Conservation (phyloP, 1,140 invertebrate species). For the Drosophila azteca region DNA sequence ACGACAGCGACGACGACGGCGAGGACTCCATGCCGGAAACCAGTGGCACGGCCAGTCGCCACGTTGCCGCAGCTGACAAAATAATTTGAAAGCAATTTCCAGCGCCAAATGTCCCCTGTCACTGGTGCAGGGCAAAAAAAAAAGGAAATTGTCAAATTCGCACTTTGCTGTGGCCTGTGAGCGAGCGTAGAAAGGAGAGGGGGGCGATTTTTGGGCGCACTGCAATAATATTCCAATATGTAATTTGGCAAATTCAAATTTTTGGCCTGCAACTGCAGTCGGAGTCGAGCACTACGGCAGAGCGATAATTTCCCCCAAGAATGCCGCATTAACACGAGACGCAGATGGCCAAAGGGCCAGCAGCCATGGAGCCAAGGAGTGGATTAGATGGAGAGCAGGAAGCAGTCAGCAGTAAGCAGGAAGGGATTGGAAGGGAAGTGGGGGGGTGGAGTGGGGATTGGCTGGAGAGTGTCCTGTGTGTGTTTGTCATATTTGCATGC, state of each 20-base stretch:
- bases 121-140: conserved; percentile 10
- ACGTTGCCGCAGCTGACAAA: conserved; percentile 72
- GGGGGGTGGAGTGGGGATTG: conserved; percentile 2
- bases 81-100: conserved; percentile 82
- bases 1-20: conserved; percentile 18
- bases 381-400: conserved; percentile 34
- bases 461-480: not conserved
- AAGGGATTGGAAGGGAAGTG: conserved; percentile 5
- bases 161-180: conserved; percentile 65
- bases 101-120: conserved; percentile 61
- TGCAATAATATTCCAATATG: conserved; percentile 83
- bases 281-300: conserved; percentile 28
- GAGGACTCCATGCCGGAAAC: conserved; percentile 38
- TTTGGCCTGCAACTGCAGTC: conserved; percentile 57
- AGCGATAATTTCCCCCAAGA: conserved; percentile 81
- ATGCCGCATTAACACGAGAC: conserved; percentile 75
- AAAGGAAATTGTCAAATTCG: conserved; percentile 71
- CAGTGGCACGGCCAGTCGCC: conserved; percentile 37
- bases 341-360: conserved; percentile 68
- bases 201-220: conserved; percentile 57
- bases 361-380: conserved; percentile 43
- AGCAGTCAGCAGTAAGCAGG: too few relatives aligned
- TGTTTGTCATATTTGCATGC: conserved; percentile 82
- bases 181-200: too few relatives aligned
- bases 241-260: conserved; percentile 78